Percentiles rank a stretch among this genome's conserved stretches.
Evolutionary conservation across 2,888 invertebrate genomes (phyloP).

Genomic region (Parascotia fuliginaria): DNA sequence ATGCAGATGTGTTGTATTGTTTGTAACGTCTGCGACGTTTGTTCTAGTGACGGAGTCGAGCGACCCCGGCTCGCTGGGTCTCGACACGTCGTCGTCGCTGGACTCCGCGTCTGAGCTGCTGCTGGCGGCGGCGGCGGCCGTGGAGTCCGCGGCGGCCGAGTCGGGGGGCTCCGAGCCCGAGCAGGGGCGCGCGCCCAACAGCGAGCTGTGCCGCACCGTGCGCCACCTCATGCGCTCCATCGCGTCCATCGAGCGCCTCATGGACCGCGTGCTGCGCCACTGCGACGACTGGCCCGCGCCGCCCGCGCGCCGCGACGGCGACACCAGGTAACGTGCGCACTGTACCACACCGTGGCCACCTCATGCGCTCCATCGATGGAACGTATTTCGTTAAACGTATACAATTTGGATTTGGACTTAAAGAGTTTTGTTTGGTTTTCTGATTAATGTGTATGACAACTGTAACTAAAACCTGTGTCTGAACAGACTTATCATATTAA

Average conservation of each 20-base stretch:
- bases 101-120: slow-evolving; percentile 66
- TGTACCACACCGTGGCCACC: too few relatives aligned
- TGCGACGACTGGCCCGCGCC: slow-evolving; percentile 68
- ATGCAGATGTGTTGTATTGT: too few relatives aligned
- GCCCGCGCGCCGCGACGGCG: slow-evolving; percentile 44
- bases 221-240: slow-evolving; percentile 74
- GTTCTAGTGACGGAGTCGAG: slow-evolving; percentile 64
- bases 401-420: too few relatives aligned
- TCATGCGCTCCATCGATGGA: too few relatives aligned
- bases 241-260: slow-evolving; percentile 75
- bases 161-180: slow-evolving; percentile 51
- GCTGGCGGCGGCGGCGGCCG: slow-evolving; percentile 62
- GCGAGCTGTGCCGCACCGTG: slow-evolving; percentile 67
- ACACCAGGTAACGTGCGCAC: slow-evolving; percentile 62
- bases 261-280: slow-evolving; percentile 74
- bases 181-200: slow-evolving; percentile 45
- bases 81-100: slow-evolving; percentile 63
- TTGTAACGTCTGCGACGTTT: slow-evolving; percentile 57
- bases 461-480: too few relatives aligned
- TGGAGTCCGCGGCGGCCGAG: slow-evolving; percentile 60
- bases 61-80: slow-evolving; percentile 46
- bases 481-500: too few relatives aligned
- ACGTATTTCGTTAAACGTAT: too few relatives aligned
- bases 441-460: too few relatives aligned
- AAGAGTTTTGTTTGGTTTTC: too few relatives aligned